These are phyloP conservation scores for Gyrodactylus bullatarudis DNA, from an alignment of 1,140 invertebrate species.

Conservation along the genomic window DNA sequence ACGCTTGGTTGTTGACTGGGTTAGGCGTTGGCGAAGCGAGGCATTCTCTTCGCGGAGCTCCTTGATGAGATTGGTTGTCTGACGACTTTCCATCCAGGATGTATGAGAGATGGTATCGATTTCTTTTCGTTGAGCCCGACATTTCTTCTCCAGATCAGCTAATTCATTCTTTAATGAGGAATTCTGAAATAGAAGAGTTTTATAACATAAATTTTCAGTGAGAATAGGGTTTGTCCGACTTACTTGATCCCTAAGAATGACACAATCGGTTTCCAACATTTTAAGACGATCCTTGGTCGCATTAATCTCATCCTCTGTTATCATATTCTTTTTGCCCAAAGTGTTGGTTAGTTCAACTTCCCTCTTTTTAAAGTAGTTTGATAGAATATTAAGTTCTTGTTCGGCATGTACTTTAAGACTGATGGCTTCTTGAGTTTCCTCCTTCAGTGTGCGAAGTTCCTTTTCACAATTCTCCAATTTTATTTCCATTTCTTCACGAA, in stretches of 20 bases:
- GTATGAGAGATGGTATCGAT: not conserved
- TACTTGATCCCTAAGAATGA: not conserved
- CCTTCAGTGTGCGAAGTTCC: not conserved
- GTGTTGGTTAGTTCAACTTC: not conserved
- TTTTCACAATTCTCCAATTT: not conserved
- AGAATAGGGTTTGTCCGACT: no score
- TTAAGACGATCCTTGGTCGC: not conserved
- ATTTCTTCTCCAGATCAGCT: not conserved
- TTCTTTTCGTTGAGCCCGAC: not conserved
- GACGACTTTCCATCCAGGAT: not conserved
- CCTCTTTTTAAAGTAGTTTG: not conserved
- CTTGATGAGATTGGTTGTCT: not conserved
- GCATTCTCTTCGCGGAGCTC: not conserved
- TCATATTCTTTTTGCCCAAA: not conserved
- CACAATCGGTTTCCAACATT: not conserved
- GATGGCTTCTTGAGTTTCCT: not conserved
- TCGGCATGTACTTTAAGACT: not conserved
- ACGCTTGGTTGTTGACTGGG: not conserved
- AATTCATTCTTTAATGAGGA: not conserved
- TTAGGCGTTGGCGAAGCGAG: not conserved
- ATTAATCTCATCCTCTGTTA: not conserved
- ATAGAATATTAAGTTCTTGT: not conserved
- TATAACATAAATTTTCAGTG: no score
- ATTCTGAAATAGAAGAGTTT: not conserved
- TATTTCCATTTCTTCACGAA: not conserved